These are phyloP conservation scores for Drosophila gunungcola DNA, from an alignment of 1,140 invertebrate species.

Conservation along the genomic window DNA sequence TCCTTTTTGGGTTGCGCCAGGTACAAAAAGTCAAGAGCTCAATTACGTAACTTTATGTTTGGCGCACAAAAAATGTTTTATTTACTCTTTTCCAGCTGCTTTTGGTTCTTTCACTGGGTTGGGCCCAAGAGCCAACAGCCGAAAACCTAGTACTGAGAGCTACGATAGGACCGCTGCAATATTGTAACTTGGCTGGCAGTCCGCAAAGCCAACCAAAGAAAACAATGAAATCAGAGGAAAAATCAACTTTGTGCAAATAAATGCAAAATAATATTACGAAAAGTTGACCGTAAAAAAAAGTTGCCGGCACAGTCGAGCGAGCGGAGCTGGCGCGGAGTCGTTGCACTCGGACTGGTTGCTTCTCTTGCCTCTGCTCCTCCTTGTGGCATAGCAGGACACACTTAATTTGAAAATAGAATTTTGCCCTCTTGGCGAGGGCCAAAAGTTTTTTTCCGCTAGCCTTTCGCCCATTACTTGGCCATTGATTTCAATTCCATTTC, in stretches of 20 bases:
- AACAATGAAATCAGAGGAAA: slow-evolving; percentile 52
- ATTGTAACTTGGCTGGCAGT: slow-evolving; percentile 66
- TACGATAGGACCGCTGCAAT: slow-evolving; percentile 34
- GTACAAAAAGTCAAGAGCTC: slow-evolving; percentile 56
- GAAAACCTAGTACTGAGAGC: slow-evolving; percentile 1
- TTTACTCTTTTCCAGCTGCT: slow-evolving; percentile 53
- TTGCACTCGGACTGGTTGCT: slow-evolving; percentile 49
- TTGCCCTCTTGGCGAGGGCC: slow-evolving; percentile 54
- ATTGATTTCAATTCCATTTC: slow-evolving; percentile 74
- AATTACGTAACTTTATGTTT: slow-evolving; percentile 63
- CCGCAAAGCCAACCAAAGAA: slow-evolving; percentile 53
- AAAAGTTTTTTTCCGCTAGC: slow-evolving; percentile 45
- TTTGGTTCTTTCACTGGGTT: background rate
- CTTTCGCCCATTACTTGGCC: slow-evolving; percentile 53
- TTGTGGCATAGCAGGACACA: slow-evolving; percentile 61
- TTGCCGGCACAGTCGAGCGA: slow-evolving; percentile 19
- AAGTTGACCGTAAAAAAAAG: slow-evolving; percentile 69
- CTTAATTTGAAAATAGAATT: slow-evolving; percentile 78
- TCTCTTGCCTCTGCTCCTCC: slow-evolving; percentile 1
- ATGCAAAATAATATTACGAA: slow-evolving; percentile 80
- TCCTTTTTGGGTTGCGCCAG: slow-evolving; percentile 26
- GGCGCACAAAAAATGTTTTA: slow-evolving; percentile 38
- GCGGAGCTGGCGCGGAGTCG: slow-evolving; percentile 29
- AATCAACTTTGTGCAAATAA: slow-evolving; percentile 70
- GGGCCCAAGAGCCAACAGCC: slow-evolving; percentile 6